Base-by-base conservation (phyloP, 2,113 vertebrate species). In the Syrmaticus mikado region DNA sequence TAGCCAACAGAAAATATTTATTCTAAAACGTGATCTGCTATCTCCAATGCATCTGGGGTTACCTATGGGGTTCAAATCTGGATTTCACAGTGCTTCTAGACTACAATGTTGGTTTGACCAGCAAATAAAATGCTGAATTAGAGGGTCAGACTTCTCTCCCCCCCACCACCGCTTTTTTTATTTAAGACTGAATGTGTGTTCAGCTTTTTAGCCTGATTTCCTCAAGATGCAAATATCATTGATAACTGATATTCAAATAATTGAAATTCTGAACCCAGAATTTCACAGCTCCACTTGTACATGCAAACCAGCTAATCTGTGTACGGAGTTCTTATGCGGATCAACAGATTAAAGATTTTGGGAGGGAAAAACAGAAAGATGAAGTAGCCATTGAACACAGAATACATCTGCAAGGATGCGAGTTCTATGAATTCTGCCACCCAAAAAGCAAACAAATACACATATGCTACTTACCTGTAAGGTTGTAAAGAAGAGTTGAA, bases 401-500 rank as follows among this genome's bases (percentile, higher is more conserved):
- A 85, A 57, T 36, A 40, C 10, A 9, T 50, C 20, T 32, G 24
- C 64, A 89, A 18, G 41, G 8, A 87, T 79, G 30, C 1, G 72
- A 60, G 13, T 30, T 48, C 62, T 91, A 0, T 11, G 82, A 70
- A 45, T 80, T 89, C 30, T 73, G 50, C 30, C n/a, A 32, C 67
- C 58, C 22, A 77, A 82, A 45, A 71, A 10, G 32, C 27, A 6
- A 36, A 66, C 5, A 64, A 41, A 60, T 46, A 9, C 53, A 38
- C 32, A 66, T 12, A 25, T 0, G 1, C 7, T 72, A 55, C 27
- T 93, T 96, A 99, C 99, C 99, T 99, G 61, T 99, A 99, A 6
- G 99, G 98, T 92, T 98, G 99, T 82, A 99, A 98, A 2, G 99
- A 98, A 46, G 99, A 98, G 93, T 98, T 99, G 96, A 99, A 99